Evolutionary conservation across 2,797 vertebrate species (phyloP).

Genomic region (Meriones psammophilus): DNA sequence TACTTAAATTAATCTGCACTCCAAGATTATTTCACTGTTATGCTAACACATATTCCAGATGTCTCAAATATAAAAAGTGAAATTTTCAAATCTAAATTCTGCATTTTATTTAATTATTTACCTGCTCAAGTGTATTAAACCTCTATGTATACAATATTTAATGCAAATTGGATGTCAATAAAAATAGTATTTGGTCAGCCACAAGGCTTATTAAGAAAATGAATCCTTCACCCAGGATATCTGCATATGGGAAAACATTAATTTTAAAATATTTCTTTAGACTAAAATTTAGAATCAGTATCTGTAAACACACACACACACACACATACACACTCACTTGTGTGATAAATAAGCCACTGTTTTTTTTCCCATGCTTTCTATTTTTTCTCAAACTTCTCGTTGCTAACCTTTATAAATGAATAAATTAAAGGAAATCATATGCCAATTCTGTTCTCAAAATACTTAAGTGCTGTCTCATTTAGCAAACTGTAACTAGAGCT

Average conservation of each 20-base stretch:
- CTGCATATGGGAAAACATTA: not conserved
- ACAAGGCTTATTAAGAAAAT: not conserved
- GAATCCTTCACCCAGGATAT: not conserved
- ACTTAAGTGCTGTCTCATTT: not conserved
- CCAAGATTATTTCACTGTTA: slow-evolving; percentile 16
- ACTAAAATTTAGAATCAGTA: not conserved
- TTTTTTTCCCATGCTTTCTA: not conserved
- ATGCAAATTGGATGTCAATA: not conserved
- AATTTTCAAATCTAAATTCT: slow-evolving; percentile 64
- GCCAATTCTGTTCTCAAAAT: not conserved
- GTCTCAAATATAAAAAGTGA: slow-evolving; percentile 69
- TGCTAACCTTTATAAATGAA: slow-evolving; percentile 14
- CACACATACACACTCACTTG: not conserved
- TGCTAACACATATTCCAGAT: slow-evolving; percentile 54
- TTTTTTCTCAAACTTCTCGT: not conserved
- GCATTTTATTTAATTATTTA: slow-evolving; percentile 45
- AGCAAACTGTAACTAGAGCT: not conserved
- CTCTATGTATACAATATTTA: slow-evolving; percentile 58
- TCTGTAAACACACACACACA: not conserved
- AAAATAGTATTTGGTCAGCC: not conserved
- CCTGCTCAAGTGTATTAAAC: not conserved
- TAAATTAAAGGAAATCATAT: slow-evolving; percentile 3
- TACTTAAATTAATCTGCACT: not conserved
- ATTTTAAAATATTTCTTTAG: not conserved
- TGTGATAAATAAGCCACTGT: not conserved